A percentile compares a stretch with the other conserved stretches of the same genome.
Evolutionary conservation across 2,113 vertebrate species (phyloP).

Genomic region (Ancistrus triradiatus): DNA sequence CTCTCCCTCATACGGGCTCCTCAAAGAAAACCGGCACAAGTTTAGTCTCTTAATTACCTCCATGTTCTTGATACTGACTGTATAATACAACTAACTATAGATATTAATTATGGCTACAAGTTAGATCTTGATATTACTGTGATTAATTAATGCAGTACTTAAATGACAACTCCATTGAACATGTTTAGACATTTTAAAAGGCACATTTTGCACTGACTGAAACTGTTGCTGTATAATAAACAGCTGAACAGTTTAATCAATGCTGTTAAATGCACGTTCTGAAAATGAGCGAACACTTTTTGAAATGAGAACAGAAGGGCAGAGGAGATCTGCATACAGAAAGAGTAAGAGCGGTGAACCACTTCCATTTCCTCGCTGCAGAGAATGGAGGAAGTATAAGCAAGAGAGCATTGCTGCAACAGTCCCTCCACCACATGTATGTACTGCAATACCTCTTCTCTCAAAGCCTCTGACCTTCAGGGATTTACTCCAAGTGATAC

Average conservation of each 20-base stretch:
- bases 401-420: not conserved
- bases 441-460: not conserved
- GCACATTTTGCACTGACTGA: too few species aligned
- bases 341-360: not conserved
- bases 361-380: slow-evolving; percentile 2
- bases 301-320: not conserved
- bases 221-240: not conserved
- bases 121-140: too few species aligned
- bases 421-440: not conserved
- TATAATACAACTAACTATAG: not conserved
- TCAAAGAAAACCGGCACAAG: slow-evolving; percentile 72
- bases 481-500: too few species aligned
- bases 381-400: slow-evolving; percentile 9
- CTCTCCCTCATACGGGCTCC: slow-evolving; percentile 79
- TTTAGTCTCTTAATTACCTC: slow-evolving; percentile 45
- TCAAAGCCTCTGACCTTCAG: slow-evolving; percentile 7
- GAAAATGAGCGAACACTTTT: too few species aligned
- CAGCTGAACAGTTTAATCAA: not conserved
- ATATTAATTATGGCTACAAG: too few species aligned
- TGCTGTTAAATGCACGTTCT: too few species aligned
- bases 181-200: too few species aligned
- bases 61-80: slow-evolving; percentile 8
- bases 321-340: slow-evolving; percentile 3
- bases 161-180: too few species aligned
- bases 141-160: too few species aligned